Evolutionary conservation across 2,888 invertebrate species (phyloP), one percentile per base, ranked within the genome.

Genomic region (Ophion costatus): DNA sequence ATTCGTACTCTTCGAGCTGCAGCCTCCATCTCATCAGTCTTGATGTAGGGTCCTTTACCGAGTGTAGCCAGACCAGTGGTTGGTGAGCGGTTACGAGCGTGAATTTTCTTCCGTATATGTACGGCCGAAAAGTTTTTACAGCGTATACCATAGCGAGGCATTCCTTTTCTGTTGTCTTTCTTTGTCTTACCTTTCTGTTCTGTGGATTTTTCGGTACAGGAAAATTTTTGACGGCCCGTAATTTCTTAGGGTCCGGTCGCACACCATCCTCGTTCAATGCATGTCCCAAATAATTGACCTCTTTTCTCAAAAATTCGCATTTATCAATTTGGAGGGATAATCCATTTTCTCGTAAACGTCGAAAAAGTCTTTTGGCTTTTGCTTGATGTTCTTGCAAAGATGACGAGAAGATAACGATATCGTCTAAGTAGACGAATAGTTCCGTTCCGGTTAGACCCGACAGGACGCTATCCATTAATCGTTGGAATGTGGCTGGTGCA

Each of bases 41-140:
- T 1, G 88, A 88, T 14, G 86, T 84, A 5, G 89, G 90, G 64
- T 91, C 89, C 81, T 88, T 88, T 1, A 86, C 78, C 24, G 59
- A 86, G 82, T 69, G 88, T 78, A 22, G 90, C 81, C 90, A 91
- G 90, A 17, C 71, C 29, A 66, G 89, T 59, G 20, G 90, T 22
- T 33, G 87, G 66, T 91, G 90, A 86, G 91, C 91, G 0, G 90
- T 92, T 6, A 89, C 82, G 22, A 56, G 91, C 87, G n/a, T 29
- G 0, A 29, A 29, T 29, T 29, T 29, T 29, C 1, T 29, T 29
- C 29, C 29, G 29, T 29, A 29, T 29, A 29, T 29, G 29, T 29
- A 29, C 29, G 51, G 51, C 14, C 51, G 51, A 51, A 51, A 51
- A 51, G 51, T 51, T 51, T 51, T 51, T 14, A 51, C 51, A 2